These are phyloP conservation scores for Periophthalmodon schlosseri DNA, from an alignment of 2,113 vertebrate species.

Conservation along the genomic window DNA sequence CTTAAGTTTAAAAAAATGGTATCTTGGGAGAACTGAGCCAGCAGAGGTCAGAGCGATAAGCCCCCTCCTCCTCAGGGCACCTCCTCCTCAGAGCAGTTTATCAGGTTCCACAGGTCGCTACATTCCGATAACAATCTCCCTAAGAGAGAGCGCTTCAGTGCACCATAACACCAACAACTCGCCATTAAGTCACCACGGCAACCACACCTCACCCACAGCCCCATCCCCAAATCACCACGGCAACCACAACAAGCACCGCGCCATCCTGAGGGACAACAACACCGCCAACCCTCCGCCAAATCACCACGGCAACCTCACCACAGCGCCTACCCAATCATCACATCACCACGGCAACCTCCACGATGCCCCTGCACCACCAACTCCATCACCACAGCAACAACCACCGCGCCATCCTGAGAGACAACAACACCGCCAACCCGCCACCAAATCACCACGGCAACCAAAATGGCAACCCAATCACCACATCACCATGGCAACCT, in stretches of 20 bases:
- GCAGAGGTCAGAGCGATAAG: neutral
- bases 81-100: neutral
- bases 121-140: neutral
- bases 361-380: no score
- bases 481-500: no score
- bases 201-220: no score
- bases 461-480: no score
- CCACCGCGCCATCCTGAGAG: neutral
- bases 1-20: neutral
- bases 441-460: no score
- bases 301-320: no score
- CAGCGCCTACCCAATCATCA: no score
- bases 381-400: no score
- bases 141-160: neutral
- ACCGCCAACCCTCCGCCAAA: no score
- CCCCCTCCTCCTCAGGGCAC: neutral
- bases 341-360: no score
- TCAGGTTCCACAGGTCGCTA: neutral
- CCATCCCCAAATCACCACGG: neutral
- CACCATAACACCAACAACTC: neutral
- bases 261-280: no score
- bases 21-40: neutral
- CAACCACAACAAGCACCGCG: no score
- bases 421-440: neutral
- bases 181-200: neutral